Evolutionary conservation across 2,888 invertebrate species (phyloP).

Genomic region (Rhyacophila evoluta): DNA sequence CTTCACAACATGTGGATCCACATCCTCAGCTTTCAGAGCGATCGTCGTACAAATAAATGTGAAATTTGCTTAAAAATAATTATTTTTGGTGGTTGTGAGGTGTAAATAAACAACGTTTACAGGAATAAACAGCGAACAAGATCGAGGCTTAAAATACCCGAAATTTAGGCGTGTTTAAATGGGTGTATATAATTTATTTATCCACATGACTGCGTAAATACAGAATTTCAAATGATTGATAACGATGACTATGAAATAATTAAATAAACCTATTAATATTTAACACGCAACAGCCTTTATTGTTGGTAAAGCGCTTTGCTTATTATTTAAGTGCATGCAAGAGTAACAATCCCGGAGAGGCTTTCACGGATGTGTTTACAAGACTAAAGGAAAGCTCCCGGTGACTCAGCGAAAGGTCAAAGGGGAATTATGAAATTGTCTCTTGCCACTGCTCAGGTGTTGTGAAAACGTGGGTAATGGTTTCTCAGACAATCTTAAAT

Average conservation of each 20-base stretch:
- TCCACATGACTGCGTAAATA: neutral
- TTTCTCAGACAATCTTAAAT: neutral
- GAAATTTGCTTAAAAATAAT: too few relatives aligned
- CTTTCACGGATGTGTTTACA: neutral
- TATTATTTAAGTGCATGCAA: neutral
- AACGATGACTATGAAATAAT: neutral
- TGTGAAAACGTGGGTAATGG: neutral
- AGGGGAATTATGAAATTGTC: conserved; percentile 13
- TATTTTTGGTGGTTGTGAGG: too few relatives aligned
- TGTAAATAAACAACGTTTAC: too few relatives aligned
- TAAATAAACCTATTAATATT: neutral
- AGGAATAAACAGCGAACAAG: too few relatives aligned
- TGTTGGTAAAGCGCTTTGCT: neutral
- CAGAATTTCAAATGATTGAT: neutral
- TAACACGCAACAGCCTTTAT: neutral
- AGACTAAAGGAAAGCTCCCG: neutral
- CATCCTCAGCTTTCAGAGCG: too few relatives aligned
- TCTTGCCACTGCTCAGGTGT: neutral
- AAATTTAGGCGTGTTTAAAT: too few relatives aligned
- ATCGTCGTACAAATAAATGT: too few relatives aligned
- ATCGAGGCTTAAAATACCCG: too few relatives aligned
- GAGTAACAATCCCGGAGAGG: neutral
- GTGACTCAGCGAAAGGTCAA: neutral
- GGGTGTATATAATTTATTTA: too few relatives aligned
- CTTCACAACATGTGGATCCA: too few relatives aligned